A percentile compares a stretch with the other conserved stretches of the same genome.
Evolutionary conservation across 1,140 invertebrate species (phyloP).

Genomic region (Proales similis): DNA sequence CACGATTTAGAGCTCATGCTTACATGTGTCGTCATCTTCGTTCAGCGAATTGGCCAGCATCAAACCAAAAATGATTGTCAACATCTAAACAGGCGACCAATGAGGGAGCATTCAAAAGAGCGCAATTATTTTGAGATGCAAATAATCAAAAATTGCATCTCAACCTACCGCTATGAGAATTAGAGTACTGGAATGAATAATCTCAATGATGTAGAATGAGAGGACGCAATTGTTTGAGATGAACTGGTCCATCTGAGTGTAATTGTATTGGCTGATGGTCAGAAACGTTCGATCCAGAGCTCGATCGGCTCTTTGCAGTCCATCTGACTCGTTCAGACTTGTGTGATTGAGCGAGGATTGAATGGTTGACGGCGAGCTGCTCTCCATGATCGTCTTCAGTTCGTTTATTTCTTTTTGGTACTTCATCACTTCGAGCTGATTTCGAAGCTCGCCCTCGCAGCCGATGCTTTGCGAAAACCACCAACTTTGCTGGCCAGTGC

Average conservation of each 20-base stretch:
- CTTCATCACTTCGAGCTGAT: slow-evolving; percentile 18
- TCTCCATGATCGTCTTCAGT: not conserved
- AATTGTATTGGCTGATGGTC: no score
- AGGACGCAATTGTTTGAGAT: slow-evolving; percentile 14
- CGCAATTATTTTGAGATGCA: no score
- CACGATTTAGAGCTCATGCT: not conserved
- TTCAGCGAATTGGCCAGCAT: slow-evolving; percentile 1
- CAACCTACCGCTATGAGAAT: slow-evolving; percentile 19
- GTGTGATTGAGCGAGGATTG: not conserved
- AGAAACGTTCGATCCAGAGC: no score
- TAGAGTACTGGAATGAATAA: slow-evolving; percentile 14
- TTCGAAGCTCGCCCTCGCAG: slow-evolving; percentile 2
- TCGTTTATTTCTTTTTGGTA: slow-evolving; percentile 19
- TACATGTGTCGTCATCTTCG: slow-evolving; percentile 7
- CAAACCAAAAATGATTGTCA: slow-evolving; percentile 15
- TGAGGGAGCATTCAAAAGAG: not conserved
- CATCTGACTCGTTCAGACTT: not conserved
- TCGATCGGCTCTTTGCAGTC: not conserved
- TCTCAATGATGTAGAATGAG: slow-evolving; percentile 34
- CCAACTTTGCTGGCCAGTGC: slow-evolving; percentile 20
- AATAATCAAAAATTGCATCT: no score
- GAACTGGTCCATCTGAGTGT: slow-evolving; percentile 12
- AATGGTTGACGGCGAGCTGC: not conserved
- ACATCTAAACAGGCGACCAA: not conserved
- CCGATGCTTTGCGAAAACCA: slow-evolving; percentile 18